Evolutionary conservation across 1,140 invertebrate species (phyloP), one percentile per base, ranked within the genome.

Genomic region (Drosophila sproati): DNA sequence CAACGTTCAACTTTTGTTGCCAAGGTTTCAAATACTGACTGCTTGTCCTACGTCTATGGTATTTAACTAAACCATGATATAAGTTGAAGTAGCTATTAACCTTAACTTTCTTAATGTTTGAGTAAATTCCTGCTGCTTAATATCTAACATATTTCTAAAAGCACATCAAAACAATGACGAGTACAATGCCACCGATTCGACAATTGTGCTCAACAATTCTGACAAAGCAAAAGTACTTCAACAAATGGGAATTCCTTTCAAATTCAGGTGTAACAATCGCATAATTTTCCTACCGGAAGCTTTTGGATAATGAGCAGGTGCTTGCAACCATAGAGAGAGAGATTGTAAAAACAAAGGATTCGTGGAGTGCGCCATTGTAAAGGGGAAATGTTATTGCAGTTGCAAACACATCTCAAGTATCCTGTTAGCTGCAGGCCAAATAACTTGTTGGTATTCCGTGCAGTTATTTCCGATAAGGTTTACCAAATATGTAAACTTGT

Each of bases 251-350:
- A 12, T 54, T 62, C 31, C n/a, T 3, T 32, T 51, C 29, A 45
- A 32, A 45, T 39, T 12, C 48, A 45, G 48, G 61, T 52, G 61
- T 32, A 29, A 43, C 80, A 77, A 83, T 77, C 69, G 79, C 79
- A 80, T 70, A 43, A 56, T 76, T 70, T 59, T 69, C 55, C 81
- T 70, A 67, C 56, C 78, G 78, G 82, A 85, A 86, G 82, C 78
- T 82, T 79, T 73, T 62, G 63, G 78, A 86, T 87, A 86, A 86
- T 88, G 83, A 82, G 80, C 78, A 74, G 82, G 55, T 52, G 55
- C 45, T 12, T 8, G 5, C 41, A 56, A 61, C 63, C 68, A 73
- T 52, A 32, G 39, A n/a, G 8, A 43, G 8, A 43, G 39, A 43
- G 10, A 39, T 3, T 45, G 4, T 4, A 54, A 39, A 47, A 5